Evolutionary conservation across 2,888 invertebrate genomes (phyloP), one percentile per base, ranked within the genome.

Genomic region (Nebria salina): DNA sequence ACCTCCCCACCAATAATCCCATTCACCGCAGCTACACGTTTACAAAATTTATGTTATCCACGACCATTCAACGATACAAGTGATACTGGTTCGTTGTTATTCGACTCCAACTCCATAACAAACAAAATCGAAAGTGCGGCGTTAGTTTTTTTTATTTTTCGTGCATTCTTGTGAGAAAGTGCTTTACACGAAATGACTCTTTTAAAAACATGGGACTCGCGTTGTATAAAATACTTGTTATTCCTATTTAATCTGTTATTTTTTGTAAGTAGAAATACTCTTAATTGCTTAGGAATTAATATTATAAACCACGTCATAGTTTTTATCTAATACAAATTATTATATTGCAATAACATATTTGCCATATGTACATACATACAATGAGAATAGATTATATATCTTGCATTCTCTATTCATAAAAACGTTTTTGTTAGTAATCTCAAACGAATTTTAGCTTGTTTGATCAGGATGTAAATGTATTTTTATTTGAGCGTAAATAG

Each of bases 171-270:
- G 70, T 25, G 20, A 20, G 70, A 70, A 70, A 70, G 70, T 70
- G 54, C 4, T 34, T 1, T 4, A 54, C 2, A 25, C 26, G 72
- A 77, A 68, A 82, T 82, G 77, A 74, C 26, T 87, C 84, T 85
- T 83, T 83, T 87, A 82, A 54, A 54, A 7, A 85, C 85, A 81
- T 87, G 86, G 84, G 87, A 86, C 83, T 84, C 86, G 65, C 83
- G 83, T 84, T 95, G 95, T 89, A 93, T 96, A 85, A 97, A 97
- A 89, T 96, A 95, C 88, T 91, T 97, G 82, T 92, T 97, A 82
- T 96, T 96, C 89, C 91, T 94, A 83, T 96, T 96, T 91, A 97
- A 97, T 89, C 92, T 96, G 84, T 89, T 96, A 84, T 95, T 96
- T 90, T 96, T 96, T 91, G 97, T 97, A 90, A 94, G 95, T 92